Base-by-base conservation (phyloP, 2,888 invertebrate genomes). In the Rambutsinella grinnellia region DNA sequence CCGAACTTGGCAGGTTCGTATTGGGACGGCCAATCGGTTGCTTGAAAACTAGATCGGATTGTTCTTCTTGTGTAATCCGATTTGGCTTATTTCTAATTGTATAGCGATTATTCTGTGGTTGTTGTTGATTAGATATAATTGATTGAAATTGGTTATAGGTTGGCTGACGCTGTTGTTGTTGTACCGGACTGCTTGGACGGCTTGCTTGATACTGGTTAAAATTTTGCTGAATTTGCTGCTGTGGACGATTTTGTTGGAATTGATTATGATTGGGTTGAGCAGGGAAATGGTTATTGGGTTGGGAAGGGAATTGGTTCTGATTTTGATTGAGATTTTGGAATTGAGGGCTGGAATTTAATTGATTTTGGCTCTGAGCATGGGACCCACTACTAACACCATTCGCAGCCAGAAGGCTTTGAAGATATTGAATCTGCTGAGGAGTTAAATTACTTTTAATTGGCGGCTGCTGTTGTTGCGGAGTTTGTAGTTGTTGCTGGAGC, bases 401-500 rank as follows among this genome's bases (percentile, higher is more conserved):
- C n/a, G n/a, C n/a, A n/a, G n/a, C n/a, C n/a, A n/a, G n/a, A n/a
- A n/a, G n/a, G n/a, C n/a, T n/a, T 2, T 27, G 27, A 27, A 10
- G 8, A n/a, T 28, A 19, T n/a, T 44, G 60, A 21, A 46, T 54
- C 26, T 51, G 53, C 49, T 63, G 63, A 53, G 13, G 27, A n/a
- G n/a, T n/a, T n/a, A n/a, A n/a, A n/a, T n/a, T n/a, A n/a, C n/a
- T n/a, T n/a, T n/a, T n/a, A n/a, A n/a, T n/a, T n/a, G n/a, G n/a
- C n/a, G 6, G 44, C 17, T 54, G 54, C 21, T 54, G 54, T 6
- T 21, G 23, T 54, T 49, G 49, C 19, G 19, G 54, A 54, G 19
- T 54, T 8, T 3, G 19, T 23, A 53, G 61, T 3, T 51, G 57
- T 46, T 65, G 72, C 26, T 72, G 72, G 49, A 56, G 58, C 46